Evolutionary conservation across 2,797 vertebrate species (phyloP), one percentile per base, ranked within the genome.

Genomic region (Mus spretus): DNA sequence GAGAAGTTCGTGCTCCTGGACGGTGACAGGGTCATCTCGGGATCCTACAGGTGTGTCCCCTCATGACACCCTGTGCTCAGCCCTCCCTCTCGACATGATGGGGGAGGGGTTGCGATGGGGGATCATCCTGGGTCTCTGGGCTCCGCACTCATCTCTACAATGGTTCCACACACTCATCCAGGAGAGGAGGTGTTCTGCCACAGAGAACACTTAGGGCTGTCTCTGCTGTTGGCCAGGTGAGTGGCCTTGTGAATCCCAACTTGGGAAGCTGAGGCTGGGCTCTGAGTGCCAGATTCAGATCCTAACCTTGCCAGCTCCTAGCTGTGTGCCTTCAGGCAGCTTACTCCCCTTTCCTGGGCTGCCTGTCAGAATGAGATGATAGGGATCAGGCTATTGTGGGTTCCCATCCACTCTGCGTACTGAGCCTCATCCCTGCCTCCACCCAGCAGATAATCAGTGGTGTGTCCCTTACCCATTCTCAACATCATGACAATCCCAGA

Each of bases 1-100:
- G 98, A 99, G 93, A 99, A 99, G 91, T 99, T 99, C 91, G 94
- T 99, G 50, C 95, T 99, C 95, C 98, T 99, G 94, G 99, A 99
- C 63, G 98, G 99, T 47, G 97, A 99, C 80, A 98, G 98, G 2
- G 99, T 99, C 94, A 98, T 99, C 97, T 98, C 99, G 1, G 99
- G 99, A 89, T 99, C 98, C 98, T 99, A 99, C 98, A 99, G 99
- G 99, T 99, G 97, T 1, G 82, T 47, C 6, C 2, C 55, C 1
- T 3, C 44, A 31, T 0, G 0, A 31, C 1, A 0, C 8, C 44
- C 37, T 26, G 50, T 12, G 47, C 34, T 57, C 78, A n/a, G 1
- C 26, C 53, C 22, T 70, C 78, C 24, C 65, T 57, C 1, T 57
- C 1, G 13, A 6, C 61, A 24, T n/a, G 22, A 24, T 26, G 20